phyloP scores from a whole-genome alignment of 2,797 vertebrate genomes.

The Ptychadena robeensis region DNA sequence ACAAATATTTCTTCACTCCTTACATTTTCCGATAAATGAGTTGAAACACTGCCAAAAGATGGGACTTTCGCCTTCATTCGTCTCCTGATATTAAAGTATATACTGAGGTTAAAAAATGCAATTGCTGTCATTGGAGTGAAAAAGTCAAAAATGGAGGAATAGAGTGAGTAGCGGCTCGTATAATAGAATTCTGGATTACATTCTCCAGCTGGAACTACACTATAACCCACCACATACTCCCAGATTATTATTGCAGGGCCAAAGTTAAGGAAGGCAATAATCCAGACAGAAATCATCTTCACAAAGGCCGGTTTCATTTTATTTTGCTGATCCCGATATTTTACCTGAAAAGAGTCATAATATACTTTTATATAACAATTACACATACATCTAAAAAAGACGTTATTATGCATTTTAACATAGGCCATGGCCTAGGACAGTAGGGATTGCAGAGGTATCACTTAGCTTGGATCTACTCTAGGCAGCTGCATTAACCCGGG shows the following conservation, averaged over 20 bases:
- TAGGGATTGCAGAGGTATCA: no score
- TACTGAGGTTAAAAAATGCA: constrained; percentile 84
- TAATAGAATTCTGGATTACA: constrained; percentile 85
- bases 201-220: constrained; percentile 76
- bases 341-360: constrained; percentile 71
- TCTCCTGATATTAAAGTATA: constrained; percentile 82
- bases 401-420: not conserved
- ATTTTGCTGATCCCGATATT: constrained; percentile 80
- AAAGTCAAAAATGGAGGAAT: constrained; percentile 82
- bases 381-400: not conserved
- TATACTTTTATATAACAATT: not conserved
- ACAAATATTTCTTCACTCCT: constrained; percentile 8
- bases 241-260: constrained; percentile 83
- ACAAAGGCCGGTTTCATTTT: constrained; percentile 75
- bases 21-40: not conserved
- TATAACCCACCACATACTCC: constrained; percentile 77
- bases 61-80: constrained; percentile 69
- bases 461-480: no score
- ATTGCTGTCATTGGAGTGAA: constrained; percentile 82
- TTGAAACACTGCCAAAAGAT: not conserved
- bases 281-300: constrained; percentile 82
- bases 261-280: constrained; percentile 81
- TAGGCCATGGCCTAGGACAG: not conserved
- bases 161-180: constrained; percentile 83
- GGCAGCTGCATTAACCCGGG: no score